Base-by-base conservation (phyloP, 1,140 invertebrate genomes). In the Temnothorax longispinosus region DNA sequence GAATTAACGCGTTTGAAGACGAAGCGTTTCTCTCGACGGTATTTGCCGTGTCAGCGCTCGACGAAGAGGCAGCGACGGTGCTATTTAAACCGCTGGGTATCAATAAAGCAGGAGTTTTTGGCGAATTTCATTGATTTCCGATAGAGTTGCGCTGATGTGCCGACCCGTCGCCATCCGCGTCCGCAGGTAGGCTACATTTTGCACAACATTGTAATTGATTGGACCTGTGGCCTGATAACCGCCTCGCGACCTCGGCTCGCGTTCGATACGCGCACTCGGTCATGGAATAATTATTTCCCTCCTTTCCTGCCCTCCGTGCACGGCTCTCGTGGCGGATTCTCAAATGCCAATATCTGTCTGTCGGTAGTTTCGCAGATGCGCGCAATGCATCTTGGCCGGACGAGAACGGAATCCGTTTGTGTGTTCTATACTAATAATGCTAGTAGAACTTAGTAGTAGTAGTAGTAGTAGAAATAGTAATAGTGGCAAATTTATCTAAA, bases 91-190 rank as follows among this genome's bases (percentile, higher is more conserved):
- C 88, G 56, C 87, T 72, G 80, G 88, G 84, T 90, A 93, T 93
- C 91, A 91, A 93, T 93, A 93, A 93, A 87, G 87, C 85, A 93
- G 90, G 89, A 92, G 90, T 93, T 93, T 92, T 93, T 90, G 91
- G 91, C 87, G 89, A 92, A 91, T 93, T 92, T 92, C 92, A 93
- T 93, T 93, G 93, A 93, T 93, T 93, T 93, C 90, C 92, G 89
- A 93, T 93, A 85, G 87, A 90, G 86, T 86, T 85, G 91, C 90
- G 85, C 77, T 67, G 88, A 91, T 92, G 89, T 87, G 89, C 86
- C 75, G 69, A 87, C 64, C 76, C 64, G 86, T 80, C 71, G 62
- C 69, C 65, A 76, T 77, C 71, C 50, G 87, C 81, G 87, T 74
- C 78, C 80, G 52, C 77, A 89, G 87, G 85, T 86, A 92, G 91